Percentiles rank a stretch among this genome's conserved stretches.
These are phyloP conservation scores for Danionella dracula DNA, from an alignment of 2,797 vertebrate species.

Conservation along the genomic window DNA sequence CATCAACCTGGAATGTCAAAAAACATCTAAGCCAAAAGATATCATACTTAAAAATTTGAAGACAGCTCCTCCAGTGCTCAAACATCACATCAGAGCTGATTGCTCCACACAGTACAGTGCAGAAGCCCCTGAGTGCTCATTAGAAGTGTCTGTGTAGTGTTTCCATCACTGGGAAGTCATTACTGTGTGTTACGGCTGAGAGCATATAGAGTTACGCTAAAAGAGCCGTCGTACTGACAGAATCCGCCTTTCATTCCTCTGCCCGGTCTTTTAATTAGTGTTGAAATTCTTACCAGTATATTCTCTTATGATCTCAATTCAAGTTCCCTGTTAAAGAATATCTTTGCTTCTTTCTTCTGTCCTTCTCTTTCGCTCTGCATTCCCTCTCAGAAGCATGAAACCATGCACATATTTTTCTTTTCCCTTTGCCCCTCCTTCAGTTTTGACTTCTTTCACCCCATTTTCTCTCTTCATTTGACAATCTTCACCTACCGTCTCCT, in stretches of 20 bases:
- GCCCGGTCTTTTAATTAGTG: slow-evolving; percentile 22
- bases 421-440: neutral
- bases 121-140: slow-evolving; percentile 22
- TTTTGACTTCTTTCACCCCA: slow-evolving; percentile 23
- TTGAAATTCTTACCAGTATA: slow-evolving; percentile 51
- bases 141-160: slow-evolving; percentile 5
- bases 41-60: neutral
- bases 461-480: slow-evolving; percentile 43
- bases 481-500: slow-evolving; percentile 45
- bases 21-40: neutral
- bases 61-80: neutral
- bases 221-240: slow-evolving; percentile 12
- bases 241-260: slow-evolving; percentile 10
- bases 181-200: slow-evolving; percentile 20
- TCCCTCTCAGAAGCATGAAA: neutral
- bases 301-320: slow-evolving; percentile 37
- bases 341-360: no score
- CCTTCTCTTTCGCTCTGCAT: slow-evolving; percentile 16
- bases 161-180: slow-evolving; percentile 25
- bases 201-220: slow-evolving; percentile 27
- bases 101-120: slow-evolving; percentile 1
- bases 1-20: neutral
- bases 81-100: slow-evolving; percentile 14
- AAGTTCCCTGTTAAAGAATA: no score
- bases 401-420: slow-evolving; percentile 40